Base-by-base conservation (phyloP, 2,113 vertebrate genomes). In the Vulpes lagopus region DNA sequence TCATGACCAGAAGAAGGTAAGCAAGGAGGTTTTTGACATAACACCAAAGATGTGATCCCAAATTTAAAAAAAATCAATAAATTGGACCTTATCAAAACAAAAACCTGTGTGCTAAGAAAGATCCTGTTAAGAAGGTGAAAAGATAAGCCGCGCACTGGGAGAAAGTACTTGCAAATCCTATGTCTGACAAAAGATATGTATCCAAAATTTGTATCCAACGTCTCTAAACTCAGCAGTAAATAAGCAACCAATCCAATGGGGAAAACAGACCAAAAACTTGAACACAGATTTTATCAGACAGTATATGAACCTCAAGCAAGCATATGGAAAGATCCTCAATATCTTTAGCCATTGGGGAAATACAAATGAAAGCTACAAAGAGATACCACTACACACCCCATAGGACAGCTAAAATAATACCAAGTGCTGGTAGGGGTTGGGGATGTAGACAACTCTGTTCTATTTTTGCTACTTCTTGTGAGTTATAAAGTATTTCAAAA, bases 391-490 rank as follows among this genome's bases (percentile, higher is more conserved):
- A 16, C 1, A 65, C 3, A 35, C 32, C 65, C 49, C 3, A 60
- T n/a, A 64, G 15, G 79, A 64, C 71, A 22, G 32, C 11, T 84
- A 59, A 94, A 83, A 22, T 60, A 60, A 60, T 64, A 89, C 30
- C 65, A 92, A 79, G 43, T 73, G 60, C 53, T 74, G 55, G 5
- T 19, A 16, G 49, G 5, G 7, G 65, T 43, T 43, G 32, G 15
- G 11, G n/a, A 71, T 9, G 49, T 23, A 90, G 14, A 89, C 43
- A 85, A 57, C 11, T 81, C 62, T 85, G 8, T 20, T 23, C 51
- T 90, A 16, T 78, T 92, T 86, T 90, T 90, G 35, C 74, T 96
- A 86, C 27, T 76, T 38, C 67, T 80, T 67, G 8, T 30, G 19
- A 80, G 22, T 73, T 55, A 78, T 57, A 67, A 83, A 55, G 1